A percentile compares a stretch with the other conserved stretches of the same genome.
phyloP scores from a whole-genome alignment of 2,797 vertebrate species.

The Nyctalus aviator region DNA sequence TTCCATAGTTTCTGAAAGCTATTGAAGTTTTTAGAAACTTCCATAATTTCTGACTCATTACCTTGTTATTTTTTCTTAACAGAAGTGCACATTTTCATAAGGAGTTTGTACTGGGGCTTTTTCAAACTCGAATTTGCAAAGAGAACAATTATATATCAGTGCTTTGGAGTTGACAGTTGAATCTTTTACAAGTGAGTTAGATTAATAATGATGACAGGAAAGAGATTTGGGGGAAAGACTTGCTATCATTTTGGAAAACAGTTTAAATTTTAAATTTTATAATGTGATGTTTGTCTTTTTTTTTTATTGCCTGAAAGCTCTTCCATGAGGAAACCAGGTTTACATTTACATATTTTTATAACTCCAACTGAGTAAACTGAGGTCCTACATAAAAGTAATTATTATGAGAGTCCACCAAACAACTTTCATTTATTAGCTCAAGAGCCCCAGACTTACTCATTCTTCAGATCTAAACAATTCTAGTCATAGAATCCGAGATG shows the following conservation, averaged over 20 bases:
- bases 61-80: not conserved
- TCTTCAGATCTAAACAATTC: not conserved
- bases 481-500: not conserved
- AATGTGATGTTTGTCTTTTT: slow-evolving; percentile 27
- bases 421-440: not conserved
- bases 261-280: slow-evolving; percentile 24
- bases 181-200: slow-evolving; percentile 8
- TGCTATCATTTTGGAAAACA: slow-evolving; percentile 25
- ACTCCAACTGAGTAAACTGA: not conserved
- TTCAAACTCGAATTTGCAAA: slow-evolving; percentile 8
- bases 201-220: not conserved
- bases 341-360: slow-evolving; percentile 31
- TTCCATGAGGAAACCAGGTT: not conserved
- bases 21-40: too few relatives aligned
- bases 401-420: not conserved
- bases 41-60: slow-evolving; percentile 35
- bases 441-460: not conserved
- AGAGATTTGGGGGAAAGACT: not conserved
- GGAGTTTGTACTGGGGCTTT: not conserved
- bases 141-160: not conserved
- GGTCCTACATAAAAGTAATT: not conserved
- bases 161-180: not conserved
- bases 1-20: too few relatives aligned
- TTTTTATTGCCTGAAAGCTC: not conserved
- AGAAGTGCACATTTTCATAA: slow-evolving; percentile 5